Base-by-base conservation (phyloP, 1,140 invertebrate genomes). In the Pentalonia nigronervosa region DNA sequence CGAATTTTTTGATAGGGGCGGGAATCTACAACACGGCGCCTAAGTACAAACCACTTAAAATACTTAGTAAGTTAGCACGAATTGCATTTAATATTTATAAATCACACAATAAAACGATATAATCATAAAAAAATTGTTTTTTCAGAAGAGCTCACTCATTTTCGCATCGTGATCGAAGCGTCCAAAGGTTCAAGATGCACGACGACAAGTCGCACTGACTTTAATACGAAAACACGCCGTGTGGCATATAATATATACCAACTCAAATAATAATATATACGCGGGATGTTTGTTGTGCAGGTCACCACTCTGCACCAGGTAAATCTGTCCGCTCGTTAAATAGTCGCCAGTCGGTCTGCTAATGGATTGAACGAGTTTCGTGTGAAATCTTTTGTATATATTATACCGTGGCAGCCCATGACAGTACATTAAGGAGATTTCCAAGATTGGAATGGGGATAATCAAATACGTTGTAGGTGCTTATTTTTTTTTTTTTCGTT, bases 361-460 rank as follows among this genome's bases (percentile, higher is more conserved):
- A 76, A 76, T 76, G 60, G 60, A 76, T 76, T 76, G n/a, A 14
- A 14, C n/a, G 60, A 67, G 60, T 67, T 67, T 17, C 11, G 60
- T 34, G 30, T 1, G n/a, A 76, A 76, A 76, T 76, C 60, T 76
- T 76, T 76, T 76, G 60, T 76, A 34, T 76, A n/a, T 34, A 76
- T 76, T 76, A 76, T 76, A 76, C 60, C n/a, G 60, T 0, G 30
- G 8, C 60, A 67, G 60, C 1, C 25, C 11, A 14, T 56, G 60
- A 76, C 60, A 76, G 60, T n/a, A 34, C 60, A 76, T 76, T 76
- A 76, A 76, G 14, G n/a, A 76, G n/a, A 76, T 76, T 76, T 76
- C n/a, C 4, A 1, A 76, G 30, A 76, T 76, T 76, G 60, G 6
- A 76, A 76, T 76, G 6, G n/a, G n/a, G 60, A n/a, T 76, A 34